phyloP scores from a whole-genome alignment of 2,797 vertebrate species.

The Sciaenops ocellatus region DNA sequence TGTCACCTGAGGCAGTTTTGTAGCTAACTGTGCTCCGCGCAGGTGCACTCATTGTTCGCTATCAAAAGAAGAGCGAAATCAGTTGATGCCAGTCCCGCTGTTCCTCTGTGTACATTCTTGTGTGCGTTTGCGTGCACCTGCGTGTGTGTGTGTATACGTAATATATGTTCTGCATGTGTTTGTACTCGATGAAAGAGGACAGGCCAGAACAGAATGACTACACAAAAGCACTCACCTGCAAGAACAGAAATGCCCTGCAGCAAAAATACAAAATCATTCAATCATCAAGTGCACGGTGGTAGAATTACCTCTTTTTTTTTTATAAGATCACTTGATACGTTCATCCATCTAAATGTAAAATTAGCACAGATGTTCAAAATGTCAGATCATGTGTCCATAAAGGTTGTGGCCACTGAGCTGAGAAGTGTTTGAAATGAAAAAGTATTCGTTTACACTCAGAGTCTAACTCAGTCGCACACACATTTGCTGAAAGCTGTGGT shows the following conservation, averaged over 20 bases:
- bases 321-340: constrained; percentile 51
- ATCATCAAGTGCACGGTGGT: constrained; percentile 50
- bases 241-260: constrained; percentile 63
- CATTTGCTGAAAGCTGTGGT: constrained; percentile 64
- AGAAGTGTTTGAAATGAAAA: constrained; percentile 16
- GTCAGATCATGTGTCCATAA: constrained; percentile 33
- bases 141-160: not conserved
- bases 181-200: constrained; percentile 61
- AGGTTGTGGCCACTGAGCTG: constrained; percentile 43
- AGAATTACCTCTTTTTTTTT: constrained; percentile 47
- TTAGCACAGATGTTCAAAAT: constrained; percentile 66
- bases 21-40: constrained; percentile 56
- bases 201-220: constrained; percentile 65
- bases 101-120: constrained; percentile 42
- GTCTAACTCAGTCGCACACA: not conserved
- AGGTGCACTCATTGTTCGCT: constrained; percentile 76
- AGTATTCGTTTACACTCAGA: not conserved
- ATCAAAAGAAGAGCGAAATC: constrained; percentile 64
- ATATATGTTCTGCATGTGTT: constrained; percentile 32
- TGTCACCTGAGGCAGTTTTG: constrained; percentile 71
- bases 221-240: constrained; percentile 56
- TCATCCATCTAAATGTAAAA: constrained; percentile 44
- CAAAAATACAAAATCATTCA: constrained; percentile 54
- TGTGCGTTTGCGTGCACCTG: constrained; percentile 17
- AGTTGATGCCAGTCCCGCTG: constrained; percentile 61